These are phyloP conservation scores for Arion vulgaris DNA, from an alignment of 1,140 invertebrate genomes.

Conservation along the genomic window DNA sequence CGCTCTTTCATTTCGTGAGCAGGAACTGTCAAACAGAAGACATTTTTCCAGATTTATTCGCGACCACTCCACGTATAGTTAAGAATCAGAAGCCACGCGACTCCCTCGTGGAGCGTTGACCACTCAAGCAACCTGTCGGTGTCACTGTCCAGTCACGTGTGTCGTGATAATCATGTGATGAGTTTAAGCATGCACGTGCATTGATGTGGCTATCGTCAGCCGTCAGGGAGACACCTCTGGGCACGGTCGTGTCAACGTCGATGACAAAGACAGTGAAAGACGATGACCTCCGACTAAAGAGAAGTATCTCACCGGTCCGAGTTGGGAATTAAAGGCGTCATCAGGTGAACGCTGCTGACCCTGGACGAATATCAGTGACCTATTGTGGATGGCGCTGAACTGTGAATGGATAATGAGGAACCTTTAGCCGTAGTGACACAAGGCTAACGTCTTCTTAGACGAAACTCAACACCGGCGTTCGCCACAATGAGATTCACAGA, in stretches of 20 bases:
- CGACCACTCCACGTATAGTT: background rate
- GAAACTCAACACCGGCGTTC: background rate
- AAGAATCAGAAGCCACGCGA: background rate
- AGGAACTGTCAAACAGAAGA: background rate
- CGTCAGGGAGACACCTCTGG: background rate
- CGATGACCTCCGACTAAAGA: background rate
- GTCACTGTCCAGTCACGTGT: background rate
- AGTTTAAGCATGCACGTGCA: conserved; percentile 3
- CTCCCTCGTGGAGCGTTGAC: background rate
- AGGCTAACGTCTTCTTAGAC: background rate
- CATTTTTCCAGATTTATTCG: conserved; percentile 1
- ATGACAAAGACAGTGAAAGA: background rate
- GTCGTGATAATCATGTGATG: conserved; percentile 2
- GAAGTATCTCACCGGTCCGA: background rate
- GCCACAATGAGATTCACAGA: background rate
- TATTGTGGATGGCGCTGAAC: background rate
- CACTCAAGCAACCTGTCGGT: background rate
- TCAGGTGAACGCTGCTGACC: conserved; percentile 3
- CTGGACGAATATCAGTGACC: background rate
- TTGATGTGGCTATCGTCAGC: conserved; percentile 6
- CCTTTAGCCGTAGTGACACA: background rate
- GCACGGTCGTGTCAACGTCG: background rate
- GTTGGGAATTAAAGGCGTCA: background rate
- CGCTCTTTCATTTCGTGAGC: background rate
- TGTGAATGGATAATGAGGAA: background rate